These are phyloP conservation scores for Odocoileus virginianus DNA, from an alignment of 2,113 vertebrate genomes.

Conservation along the genomic window DNA sequence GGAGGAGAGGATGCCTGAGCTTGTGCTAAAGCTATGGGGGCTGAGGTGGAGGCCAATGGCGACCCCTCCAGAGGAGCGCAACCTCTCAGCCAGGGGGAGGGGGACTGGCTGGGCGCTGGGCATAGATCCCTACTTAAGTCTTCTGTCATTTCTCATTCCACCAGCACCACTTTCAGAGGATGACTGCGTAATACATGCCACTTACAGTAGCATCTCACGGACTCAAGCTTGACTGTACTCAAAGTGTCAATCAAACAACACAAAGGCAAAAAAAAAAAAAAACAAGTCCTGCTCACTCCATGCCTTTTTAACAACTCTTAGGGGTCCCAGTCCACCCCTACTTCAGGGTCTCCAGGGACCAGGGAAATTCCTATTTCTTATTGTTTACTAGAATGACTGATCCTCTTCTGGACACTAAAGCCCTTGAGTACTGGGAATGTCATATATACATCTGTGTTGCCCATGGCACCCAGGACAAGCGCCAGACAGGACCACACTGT, in stretches of 20 bases:
- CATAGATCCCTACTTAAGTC: neutral
- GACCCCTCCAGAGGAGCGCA: neutral
- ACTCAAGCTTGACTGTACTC: constrained; percentile 42
- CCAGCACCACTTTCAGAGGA: neutral
- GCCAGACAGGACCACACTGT: neutral
- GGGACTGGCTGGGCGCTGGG: neutral
- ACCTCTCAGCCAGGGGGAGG: neutral
- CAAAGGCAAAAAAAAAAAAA: neutral
- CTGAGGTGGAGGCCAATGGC: neutral
- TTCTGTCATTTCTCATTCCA: neutral
- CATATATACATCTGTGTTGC: neutral
- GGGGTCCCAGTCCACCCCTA: neutral
- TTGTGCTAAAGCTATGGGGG: neutral
- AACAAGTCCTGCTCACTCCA: neutral
- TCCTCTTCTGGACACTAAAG: neutral
- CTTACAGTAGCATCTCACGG: constrained; percentile 26
- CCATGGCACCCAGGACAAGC: neutral
- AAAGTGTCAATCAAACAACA: constrained; percentile 56
- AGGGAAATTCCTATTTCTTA: neutral
- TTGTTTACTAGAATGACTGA: neutral
- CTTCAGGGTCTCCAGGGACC: neutral
- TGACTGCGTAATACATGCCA: constrained; percentile 21
- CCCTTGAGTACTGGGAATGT: neutral
- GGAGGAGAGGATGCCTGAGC: neutral
- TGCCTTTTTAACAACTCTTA: neutral